phyloP scores from a whole-genome alignment of 2,888 invertebrate species.

The Elgonia sp. region DNA sequence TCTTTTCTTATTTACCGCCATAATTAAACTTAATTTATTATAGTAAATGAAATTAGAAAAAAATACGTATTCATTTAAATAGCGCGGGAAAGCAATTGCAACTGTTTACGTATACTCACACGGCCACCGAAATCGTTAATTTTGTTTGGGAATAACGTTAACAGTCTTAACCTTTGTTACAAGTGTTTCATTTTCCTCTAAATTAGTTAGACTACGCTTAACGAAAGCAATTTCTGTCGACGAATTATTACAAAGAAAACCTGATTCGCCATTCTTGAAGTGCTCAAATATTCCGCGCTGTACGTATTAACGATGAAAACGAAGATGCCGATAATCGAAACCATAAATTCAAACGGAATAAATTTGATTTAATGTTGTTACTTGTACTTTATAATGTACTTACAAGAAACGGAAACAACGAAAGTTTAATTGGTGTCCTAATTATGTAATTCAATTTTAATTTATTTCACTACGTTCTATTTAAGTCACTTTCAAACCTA shows the following conservation, averaged over 20 bases:
- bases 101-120: constrained; percentile 9
- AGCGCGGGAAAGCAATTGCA: constrained; percentile 43
- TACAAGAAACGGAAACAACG: constrained; percentile 53
- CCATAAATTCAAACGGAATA: constrained; percentile 26
- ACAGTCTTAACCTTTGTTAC: constrained; percentile 30
- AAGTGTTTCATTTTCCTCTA: constrained; percentile 31
- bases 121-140: constrained; percentile 32
- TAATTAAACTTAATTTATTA: constrained; percentile 60
- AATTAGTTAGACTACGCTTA: constrained; percentile 20
- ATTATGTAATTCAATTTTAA: constrained; percentile 25
- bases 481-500: constrained; percentile 23
- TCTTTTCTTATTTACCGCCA: constrained; percentile 28
- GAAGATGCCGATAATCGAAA: constrained; percentile 2
- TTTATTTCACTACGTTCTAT: constrained; percentile 40
- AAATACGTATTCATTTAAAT: constrained; percentile 45
- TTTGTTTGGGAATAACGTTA: constrained; percentile 29
- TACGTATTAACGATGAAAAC: background rate
- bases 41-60: constrained; percentile 33
- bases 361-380: constrained; percentile 42
- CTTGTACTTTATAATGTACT: constrained; percentile 37
- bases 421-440: constrained; percentile 43
- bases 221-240: constrained; percentile 7
- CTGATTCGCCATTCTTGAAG: too few relatives aligned
- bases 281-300: too few relatives aligned
- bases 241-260: constrained; percentile 5